Evolutionary conservation across 2,797 vertebrate genomes (phyloP), one percentile per base, ranked within the genome.

Genomic region (Schizopygopsis pylzovi): DNA sequence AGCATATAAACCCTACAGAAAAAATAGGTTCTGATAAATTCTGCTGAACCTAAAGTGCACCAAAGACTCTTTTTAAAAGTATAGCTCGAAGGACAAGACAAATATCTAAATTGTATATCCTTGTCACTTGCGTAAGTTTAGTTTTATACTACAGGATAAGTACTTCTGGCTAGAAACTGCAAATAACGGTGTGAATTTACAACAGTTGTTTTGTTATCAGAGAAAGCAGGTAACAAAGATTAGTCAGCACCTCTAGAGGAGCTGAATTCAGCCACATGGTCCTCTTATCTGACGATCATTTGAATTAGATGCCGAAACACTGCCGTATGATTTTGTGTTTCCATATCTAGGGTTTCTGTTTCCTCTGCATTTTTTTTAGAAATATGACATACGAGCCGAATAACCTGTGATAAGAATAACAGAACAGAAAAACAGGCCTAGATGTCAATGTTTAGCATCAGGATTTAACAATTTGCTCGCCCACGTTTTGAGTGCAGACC

Each of bases 331-430:
- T 33, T 6, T 2, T 59, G 52, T 47, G 9, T 65, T 72, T 73
- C 20, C 41, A 85, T 65, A 65, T 73, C 54, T 39, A 39, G 20
- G 41, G 67, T 49, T 72, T 80, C 41, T 85, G 41, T 61, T 41
- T 61, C 39, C 20, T 45, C 12, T 63, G 28, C 13, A 0, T 25
- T 75, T 77, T 67, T 37, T 73, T n/a, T n/a, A n/a, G 72, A 81
- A 70, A 78, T 61, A 65, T 63, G 33, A 43, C 73, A 47, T 65
- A 37, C 4, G 25, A 79, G 68, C 70, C 37, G 16, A 79, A 75
- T 49, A 54, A 56, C 41, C 68, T 80, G 61, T 80, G 39, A 88
- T 83, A 79, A 43, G 28, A 85, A 85, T 39, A 77, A 78, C 61
- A 52, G 68, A 72, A 73, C 72, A 56, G 33, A 85, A 59, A 82